Evolutionary conservation across 2,113 vertebrate genomes (phyloP).

Genomic region (Ciconia stormi): DNA sequence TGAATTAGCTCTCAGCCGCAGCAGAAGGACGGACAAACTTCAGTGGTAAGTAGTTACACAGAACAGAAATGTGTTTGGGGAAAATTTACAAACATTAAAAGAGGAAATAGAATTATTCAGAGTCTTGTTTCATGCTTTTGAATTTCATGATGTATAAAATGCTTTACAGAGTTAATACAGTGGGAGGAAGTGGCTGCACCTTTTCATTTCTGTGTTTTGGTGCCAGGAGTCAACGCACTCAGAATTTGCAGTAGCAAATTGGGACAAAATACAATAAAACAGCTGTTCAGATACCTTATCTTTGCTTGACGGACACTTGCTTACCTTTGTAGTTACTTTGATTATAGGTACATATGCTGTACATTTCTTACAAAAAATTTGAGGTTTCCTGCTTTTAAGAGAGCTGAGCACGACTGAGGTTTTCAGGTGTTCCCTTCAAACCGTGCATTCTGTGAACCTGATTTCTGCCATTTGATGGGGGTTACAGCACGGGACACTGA

Average conservation of each 20-base stretch:
- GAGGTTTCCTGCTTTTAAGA: background rate
- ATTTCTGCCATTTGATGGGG: background rate
- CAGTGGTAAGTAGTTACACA: slow-evolving; percentile 73
- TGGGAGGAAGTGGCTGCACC: no score
- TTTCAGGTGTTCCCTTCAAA: background rate
- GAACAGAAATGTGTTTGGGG: background rate
- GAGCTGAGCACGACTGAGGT: background rate
- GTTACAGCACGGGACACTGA: no score
- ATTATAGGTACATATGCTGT: background rate
- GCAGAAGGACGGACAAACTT: slow-evolving; percentile 78
- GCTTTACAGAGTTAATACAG: background rate
- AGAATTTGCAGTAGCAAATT: background rate
- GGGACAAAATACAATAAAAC: background rate
- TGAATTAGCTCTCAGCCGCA: slow-evolving; percentile 78
- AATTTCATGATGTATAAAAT: background rate
- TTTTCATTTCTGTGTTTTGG: background rate
- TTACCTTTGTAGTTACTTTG: background rate
- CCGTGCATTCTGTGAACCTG: fast-evolving
- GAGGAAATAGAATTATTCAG: background rate
- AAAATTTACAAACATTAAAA: fast-evolving
- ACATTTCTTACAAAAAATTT: background rate
- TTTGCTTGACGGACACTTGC: background rate
- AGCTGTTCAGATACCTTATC: background rate
- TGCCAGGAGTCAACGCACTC: fast-evolving
- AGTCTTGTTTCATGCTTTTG: background rate